Percentiles rank a stretch among this genome's conserved stretches.
Evolutionary conservation across 2,113 vertebrate species (phyloP).

Genomic region (Prolemur simus): DNA sequence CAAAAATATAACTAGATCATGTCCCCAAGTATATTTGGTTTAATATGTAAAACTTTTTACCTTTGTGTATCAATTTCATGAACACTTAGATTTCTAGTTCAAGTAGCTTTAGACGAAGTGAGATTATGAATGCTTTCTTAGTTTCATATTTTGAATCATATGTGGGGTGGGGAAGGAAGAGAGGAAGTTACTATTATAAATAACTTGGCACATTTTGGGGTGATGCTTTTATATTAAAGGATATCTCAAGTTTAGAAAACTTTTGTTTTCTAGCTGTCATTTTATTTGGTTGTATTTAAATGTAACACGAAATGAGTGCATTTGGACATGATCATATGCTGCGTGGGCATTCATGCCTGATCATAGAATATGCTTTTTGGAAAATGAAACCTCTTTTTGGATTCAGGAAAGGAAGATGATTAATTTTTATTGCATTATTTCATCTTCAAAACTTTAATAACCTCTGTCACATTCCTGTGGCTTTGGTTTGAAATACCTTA

Average conservation of each 20-base stretch:
- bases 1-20: not conserved
- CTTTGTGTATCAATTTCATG: not conserved
- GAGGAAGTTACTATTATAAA: not conserved
- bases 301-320: not conserved
- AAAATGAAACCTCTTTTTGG: not conserved
- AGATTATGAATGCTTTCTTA: not conserved
- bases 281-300: not conserved
- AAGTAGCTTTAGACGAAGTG: not conserved
- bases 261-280: not conserved
- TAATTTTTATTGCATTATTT: not conserved
- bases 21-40: not conserved
- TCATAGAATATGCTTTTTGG: not conserved
- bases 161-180: not conserved
- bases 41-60: not conserved
- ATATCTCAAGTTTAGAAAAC: not conserved
- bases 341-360: not conserved
- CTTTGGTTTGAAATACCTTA: constrained; percentile 32
- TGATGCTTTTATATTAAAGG: not conserved
- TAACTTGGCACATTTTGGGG: not conserved
- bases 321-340: not conserved
- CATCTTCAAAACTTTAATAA: not conserved
- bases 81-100: not conserved
- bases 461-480: not conserved
- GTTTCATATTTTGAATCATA: not conserved
- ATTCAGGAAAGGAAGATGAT: not conserved